Base-by-base conservation (phyloP, 2,888 invertebrate species). In the Volucella inflata region DNA sequence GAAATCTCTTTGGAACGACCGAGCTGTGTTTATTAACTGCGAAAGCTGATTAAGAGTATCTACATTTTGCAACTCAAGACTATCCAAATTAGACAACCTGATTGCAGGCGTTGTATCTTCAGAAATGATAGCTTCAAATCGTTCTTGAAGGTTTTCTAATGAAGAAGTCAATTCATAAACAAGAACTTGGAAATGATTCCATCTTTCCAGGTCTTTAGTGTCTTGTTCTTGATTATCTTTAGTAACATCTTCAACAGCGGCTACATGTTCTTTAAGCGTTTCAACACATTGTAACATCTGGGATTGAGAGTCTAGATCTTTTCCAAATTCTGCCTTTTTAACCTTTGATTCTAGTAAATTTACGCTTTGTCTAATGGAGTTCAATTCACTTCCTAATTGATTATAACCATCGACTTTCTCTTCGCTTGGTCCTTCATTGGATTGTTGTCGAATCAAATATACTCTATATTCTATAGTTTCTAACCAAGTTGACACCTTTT, bases 401-500 rank as follows among this genome's bases (percentile, higher is more conserved):
- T 93, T 94, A 57, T 96, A 94, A 88, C 94, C 93, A 87, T 93
- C 91, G 6, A 95, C 91, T 84, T 94, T 93, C 84, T 94, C 93
- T 88, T 94, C 93, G n/a, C 95, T 93, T 0, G 94, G 94, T 11
- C 94, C 94, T 60, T 94, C 93, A 17, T 93, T 93, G 0, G 93
- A 93, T 90, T 94, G 93, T 87, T 94, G 93, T n/a, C 93, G 90
- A 81, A 93, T 94, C 30, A 94, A 90, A 88, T 94, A 95, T 59
- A 97, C 95, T 88, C 95, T 94, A 88, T 96, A 96, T 90, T 97
- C 96, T 79, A 97, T 96, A 36, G 96, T 96, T 92, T 97, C 96
- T 53, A 97, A 91, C 96, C 97, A 97, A 12, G 95, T 95, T 0
- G 96, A 96, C 51, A 97, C 95, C 0, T 95, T 96, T 91, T 97